phyloP scores from a whole-genome alignment of 2,113 vertebrate species.

The Callopanchax toddi region DNA sequence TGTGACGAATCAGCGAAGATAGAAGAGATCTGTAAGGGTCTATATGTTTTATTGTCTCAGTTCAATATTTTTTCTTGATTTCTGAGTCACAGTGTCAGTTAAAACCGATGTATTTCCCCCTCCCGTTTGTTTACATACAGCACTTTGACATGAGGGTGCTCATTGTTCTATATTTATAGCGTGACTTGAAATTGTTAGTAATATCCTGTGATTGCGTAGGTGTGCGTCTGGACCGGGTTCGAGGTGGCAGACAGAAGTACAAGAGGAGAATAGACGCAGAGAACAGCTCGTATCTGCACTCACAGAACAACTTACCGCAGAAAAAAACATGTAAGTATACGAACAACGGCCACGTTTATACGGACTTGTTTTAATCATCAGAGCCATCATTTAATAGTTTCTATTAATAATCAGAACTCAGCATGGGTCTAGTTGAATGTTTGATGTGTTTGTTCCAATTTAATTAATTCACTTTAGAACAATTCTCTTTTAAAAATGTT shows the following conservation, averaged over 20 bases:
- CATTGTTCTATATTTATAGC: no score
- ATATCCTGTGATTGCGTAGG: slow-evolving; percentile 72
- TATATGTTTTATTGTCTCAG: no score
- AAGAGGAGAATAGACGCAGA: slow-evolving; percentile 96
- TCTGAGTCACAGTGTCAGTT: neutral
- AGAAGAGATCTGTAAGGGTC: no score
- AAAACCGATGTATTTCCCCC: neutral
- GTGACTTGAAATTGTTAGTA: slow-evolving; percentile 10
- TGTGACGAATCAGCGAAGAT: no score
- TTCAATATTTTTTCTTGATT: no score
- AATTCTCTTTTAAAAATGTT: no score
- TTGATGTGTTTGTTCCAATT: no score
- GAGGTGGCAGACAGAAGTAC: slow-evolving; percentile 97
- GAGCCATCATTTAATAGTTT: no score
- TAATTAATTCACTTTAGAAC: no score
- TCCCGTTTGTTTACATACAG: neutral
- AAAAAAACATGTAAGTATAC: slow-evolving; percentile 91
- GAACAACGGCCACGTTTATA: neutral
- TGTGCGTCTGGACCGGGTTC: slow-evolving; percentile 95
- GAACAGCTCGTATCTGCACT: slow-evolving; percentile 92
- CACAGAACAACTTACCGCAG: slow-evolving; percentile 89
- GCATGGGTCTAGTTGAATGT: no score
- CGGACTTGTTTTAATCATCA: no score
- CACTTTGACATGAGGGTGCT: neutral
- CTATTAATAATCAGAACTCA: no score